Percentiles rank a stretch among this genome's conserved stretches.
Evolutionary conservation across 2,113 vertebrate genomes (phyloP).

Genomic region (Cyanistes caeruleus): DNA sequence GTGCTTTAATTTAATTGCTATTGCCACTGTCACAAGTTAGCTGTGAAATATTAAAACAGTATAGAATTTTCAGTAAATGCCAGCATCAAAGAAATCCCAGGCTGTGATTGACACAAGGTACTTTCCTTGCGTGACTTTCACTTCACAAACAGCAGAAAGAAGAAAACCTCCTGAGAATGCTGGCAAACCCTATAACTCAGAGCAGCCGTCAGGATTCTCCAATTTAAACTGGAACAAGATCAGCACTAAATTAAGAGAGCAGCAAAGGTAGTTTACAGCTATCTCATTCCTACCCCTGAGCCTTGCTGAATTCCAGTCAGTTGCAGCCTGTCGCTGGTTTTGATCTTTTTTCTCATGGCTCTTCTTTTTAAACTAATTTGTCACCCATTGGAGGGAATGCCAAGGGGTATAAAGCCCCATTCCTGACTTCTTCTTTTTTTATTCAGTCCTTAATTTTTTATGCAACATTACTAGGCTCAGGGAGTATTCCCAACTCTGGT

Average conservation of each 20-base stretch:
- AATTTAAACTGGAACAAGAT: conserved; percentile 11
- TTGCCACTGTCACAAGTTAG: background rate
- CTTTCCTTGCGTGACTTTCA: conserved; percentile 7
- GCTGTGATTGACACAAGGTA: background rate
- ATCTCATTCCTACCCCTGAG: background rate
- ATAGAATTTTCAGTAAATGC: conserved; percentile 32
- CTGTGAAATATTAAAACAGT: conserved; percentile 37
- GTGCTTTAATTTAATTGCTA: conserved; percentile 54
- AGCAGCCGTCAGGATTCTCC: conserved; percentile 17
- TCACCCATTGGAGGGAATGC: background rate
- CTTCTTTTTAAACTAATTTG: conserved; percentile 2
- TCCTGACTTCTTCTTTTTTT: background rate
- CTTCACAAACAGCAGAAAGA: background rate
- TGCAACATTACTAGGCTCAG: accelerated
- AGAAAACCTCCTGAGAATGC: conserved; percentile 27
- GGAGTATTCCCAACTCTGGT: background rate
- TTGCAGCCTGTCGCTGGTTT: background rate
- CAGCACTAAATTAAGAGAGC: conserved; percentile 13
- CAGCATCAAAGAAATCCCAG: conserved; percentile 43
- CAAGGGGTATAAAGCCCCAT: background rate
- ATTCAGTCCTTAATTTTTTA: background rate
- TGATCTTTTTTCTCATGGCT: background rate
- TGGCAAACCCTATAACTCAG: conserved; percentile 7
- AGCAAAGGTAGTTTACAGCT: conserved; percentile 21
- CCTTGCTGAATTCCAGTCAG: background rate